Base-by-base conservation (phyloP, 2,797 vertebrate genomes). In the Oreortyx pictus region DNA sequence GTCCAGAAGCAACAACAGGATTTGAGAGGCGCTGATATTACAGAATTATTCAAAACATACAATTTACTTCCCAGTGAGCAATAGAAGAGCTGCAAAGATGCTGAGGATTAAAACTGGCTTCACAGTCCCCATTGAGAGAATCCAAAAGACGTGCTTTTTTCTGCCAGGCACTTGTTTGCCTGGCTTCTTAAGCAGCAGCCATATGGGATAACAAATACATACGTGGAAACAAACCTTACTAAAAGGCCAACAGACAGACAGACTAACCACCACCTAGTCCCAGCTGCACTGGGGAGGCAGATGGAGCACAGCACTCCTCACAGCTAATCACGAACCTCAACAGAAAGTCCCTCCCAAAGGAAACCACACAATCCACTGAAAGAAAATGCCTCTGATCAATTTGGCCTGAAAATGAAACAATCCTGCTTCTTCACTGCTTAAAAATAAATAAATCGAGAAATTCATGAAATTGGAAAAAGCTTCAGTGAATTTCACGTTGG, bases 91-190 rank as follows among this genome's bases (percentile, higher is more conserved):
- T 75, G 35, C 14, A 37, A 75, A 75, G 61, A 82, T 7, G 33
- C 12, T 0, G 0, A 24, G 44, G 13, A 23, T 54, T 1, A 1
- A 25, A 7, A 39, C 29, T 50, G n/a, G 9, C 23, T 76, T n/a
- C 23, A 13, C 44, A 35, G 7, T 39, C 47, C 65, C 61, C 52
- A 0, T 2, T 37, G 46, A 16, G 23, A 31, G 43, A 27, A 24
- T 33, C 19, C 22, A 25, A 43, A 27, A 27, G 66, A 70, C 10
- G 17, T 22, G 23, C 14, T 35, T 54, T 54, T 1, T 41, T 4
- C 23, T 56, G n/a, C 11, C 14, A 59, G 19, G 44, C 25, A 39
- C 6, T 35, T 47, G 3, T 24, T 66, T 25, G 6, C 64, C 56
- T 41, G 39, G 12, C 35, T 64, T 44, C 23, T 64, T 49, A 31